Base-by-base conservation (phyloP, 2,888 invertebrate species). In the Drosophila parthenogenetica region DNA sequence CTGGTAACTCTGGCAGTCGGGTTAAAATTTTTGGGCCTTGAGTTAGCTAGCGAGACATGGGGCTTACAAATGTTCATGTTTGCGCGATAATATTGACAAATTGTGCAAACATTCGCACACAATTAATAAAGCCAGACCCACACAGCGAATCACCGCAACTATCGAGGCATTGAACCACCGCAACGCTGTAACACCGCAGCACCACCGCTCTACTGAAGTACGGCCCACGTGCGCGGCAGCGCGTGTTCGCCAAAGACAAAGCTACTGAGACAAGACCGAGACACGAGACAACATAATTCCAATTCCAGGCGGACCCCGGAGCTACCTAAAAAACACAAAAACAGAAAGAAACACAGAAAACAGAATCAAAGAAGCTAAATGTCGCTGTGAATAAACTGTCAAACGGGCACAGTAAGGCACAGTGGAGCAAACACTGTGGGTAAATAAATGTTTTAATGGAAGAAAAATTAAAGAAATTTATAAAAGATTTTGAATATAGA, bases 71-170 rank as follows among this genome's bases (percentile, higher is more conserved):
- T 87, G 85, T 70, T 84, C 84, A 77, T 85, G 89, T 87, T 82
- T 79, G 69, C 46, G 68, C 78, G 87, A 88, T 89, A 88, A 87
- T 81, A 80, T 88, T 89, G 89, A 90, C 89, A 89, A 89, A 90
- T 89, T 88, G 83, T 89, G 82, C 82, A 86, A 86, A 90, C 81
- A 89, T 90, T 90, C 84, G 79, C 83, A 82, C 86, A 82, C 84
- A 79, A 90, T 87, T 83, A 90, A 90, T 90, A 86, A 84, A 70
- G 48, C 50, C 63, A 73, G 73, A 57, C 72, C 68, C 76, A 69
- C 72, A 76, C 65, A 63, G 39, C 43, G 35, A 35, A 35, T 35
- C 11, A 35, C 48, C 19, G 57, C 54, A 64, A 2, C 57, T 42
- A 49, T 37, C 35, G 13, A 35, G 35, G 13, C 48, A 43, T 32